Conservation (phyloP, 2,113 vertebrate species). For the Regulus satrapa region DNA sequence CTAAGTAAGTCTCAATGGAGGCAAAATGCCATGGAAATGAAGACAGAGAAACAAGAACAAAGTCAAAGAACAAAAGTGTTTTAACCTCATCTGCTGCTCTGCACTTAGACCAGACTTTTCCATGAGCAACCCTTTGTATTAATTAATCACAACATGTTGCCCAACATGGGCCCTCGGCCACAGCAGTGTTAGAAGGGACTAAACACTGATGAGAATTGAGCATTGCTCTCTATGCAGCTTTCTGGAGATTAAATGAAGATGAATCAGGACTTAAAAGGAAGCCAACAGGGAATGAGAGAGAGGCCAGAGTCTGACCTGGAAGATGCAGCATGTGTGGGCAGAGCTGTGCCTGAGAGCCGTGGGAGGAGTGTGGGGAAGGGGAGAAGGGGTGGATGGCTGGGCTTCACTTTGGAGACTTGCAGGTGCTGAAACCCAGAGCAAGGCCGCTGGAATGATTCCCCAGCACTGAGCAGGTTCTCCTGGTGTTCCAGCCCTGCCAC, state of each 20-base stretch:
- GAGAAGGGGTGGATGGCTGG: neutral
- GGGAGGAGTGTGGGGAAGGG: neutral
- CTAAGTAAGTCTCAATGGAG: slow-evolving; percentile 6
- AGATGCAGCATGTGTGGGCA: neutral
- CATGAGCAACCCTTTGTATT: neutral
- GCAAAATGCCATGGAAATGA: slow-evolving; percentile 24
- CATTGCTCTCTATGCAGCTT: neutral
- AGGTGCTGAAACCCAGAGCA: neutral
- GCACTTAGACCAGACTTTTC: neutral
- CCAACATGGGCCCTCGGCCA: neutral
- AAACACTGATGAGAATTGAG: neutral
- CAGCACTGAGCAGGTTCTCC: neutral
- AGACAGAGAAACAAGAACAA: slow-evolving; percentile 37
- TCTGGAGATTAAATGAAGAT: neutral
- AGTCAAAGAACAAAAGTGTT: slow-evolving; percentile 14
- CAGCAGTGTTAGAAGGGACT: neutral
- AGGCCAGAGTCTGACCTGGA: neutral
- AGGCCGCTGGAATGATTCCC: neutral
- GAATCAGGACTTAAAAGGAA: neutral
- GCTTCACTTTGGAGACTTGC: neutral
- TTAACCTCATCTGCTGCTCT: neutral
- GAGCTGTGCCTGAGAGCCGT: neutral
- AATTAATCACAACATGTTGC: slow-evolving; percentile 5
- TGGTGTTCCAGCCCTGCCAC: neutral
- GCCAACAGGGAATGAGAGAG: neutral